A percentile compares a stretch with the other conserved stretches of the same genome.
phyloP scores from a whole-genome alignment of 2,888 invertebrate species.

The Drymonia ruficornis region DNA sequence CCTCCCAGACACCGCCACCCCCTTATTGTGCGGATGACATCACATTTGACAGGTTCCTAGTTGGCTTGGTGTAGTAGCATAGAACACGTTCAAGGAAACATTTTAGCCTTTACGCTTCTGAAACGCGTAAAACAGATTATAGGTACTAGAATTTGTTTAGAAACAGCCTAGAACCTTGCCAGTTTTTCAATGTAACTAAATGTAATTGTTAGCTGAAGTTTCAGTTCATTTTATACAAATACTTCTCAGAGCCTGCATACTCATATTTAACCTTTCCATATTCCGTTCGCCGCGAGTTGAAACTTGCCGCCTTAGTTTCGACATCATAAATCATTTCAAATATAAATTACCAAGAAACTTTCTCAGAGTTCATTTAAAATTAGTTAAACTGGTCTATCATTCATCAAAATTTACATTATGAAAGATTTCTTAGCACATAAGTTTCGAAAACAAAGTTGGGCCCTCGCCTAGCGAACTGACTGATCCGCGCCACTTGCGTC shows the following conservation, averaged over 20 bases:
- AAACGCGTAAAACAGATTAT: too few relatives aligned
- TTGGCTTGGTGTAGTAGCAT: too few relatives aligned
- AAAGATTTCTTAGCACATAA: slow-evolving; percentile 47
- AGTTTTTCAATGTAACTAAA: too few relatives aligned
- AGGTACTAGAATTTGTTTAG: too few relatives aligned
- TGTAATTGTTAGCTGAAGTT: background rate
- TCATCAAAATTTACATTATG: slow-evolving; percentile 19
- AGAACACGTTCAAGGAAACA: too few relatives aligned
- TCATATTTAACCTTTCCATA: background rate
- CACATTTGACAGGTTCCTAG: too few relatives aligned
- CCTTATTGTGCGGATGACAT: too few relatives aligned
- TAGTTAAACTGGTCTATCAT: slow-evolving; percentile 9
- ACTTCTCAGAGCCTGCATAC: background rate
- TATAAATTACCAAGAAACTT: slow-evolving; percentile 22
- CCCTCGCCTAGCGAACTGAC: slow-evolving; percentile 40
- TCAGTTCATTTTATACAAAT: background rate
- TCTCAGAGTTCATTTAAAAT: slow-evolving; percentile 16
- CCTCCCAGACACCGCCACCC: too few relatives aligned
- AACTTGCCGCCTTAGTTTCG: slow-evolving; percentile 4
- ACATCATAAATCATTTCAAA: slow-evolving; percentile 29
- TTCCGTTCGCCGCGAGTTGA: background rate
- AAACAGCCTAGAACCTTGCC: background rate
- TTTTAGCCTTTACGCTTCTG: too few relatives aligned
- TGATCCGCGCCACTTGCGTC: slow-evolving; percentile 62
- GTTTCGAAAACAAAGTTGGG: slow-evolving; percentile 35